phyloP scores from a whole-genome alignment of 2,888 invertebrate species.

The Drosophila recens region DNA sequence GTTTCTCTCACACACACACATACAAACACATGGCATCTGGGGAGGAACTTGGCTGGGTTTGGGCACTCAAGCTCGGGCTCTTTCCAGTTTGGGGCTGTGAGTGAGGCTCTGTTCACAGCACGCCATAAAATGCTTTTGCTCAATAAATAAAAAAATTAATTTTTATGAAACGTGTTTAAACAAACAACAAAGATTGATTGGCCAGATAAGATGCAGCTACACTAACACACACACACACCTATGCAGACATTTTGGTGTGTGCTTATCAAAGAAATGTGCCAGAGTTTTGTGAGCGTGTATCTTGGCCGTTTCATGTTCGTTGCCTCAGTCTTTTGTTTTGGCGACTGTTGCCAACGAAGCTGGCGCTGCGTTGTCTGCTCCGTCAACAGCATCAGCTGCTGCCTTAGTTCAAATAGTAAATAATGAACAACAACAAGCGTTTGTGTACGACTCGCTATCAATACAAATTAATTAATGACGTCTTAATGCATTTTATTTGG shows the following conservation, averaged over 20 bases:
- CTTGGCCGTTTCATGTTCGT: slow-evolving; percentile 58
- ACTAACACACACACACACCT: slow-evolving; percentile 25
- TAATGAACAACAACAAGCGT: slow-evolving; percentile 19
- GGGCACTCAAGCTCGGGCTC: slow-evolving; percentile 21
- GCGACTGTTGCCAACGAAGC: slow-evolving; percentile 65
- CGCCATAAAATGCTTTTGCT: slow-evolving; percentile 77
- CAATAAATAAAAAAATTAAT: slow-evolving; percentile 77
- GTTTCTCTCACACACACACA: slow-evolving; percentile 54
- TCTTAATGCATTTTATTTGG: slow-evolving; percentile 7
- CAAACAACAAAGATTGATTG: slow-evolving; percentile 80
- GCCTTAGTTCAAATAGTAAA: slow-evolving; percentile 24
- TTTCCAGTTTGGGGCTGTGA: slow-evolving; percentile 23
- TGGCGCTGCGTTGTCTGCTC: slow-evolving; percentile 72
- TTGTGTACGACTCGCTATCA: slow-evolving; percentile 10
- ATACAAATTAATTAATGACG: slow-evolving; percentile 16
- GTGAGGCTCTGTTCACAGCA: slow-evolving; percentile 60
- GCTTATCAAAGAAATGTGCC: slow-evolving; percentile 75
- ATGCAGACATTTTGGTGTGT: slow-evolving; percentile 11
- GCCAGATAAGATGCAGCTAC: slow-evolving; percentile 73
- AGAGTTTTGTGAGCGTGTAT: slow-evolving; percentile 37
- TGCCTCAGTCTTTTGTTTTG: slow-evolving; percentile 64
- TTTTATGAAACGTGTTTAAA: slow-evolving; percentile 81
- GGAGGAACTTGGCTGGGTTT: slow-evolving; percentile 23
- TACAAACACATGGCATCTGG: slow-evolving; percentile 25
- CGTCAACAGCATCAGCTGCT: slow-evolving; percentile 21